Evolutionary conservation across 1,140 invertebrate species (phyloP).

Genomic region (Phenacoccus solenopsis): DNA sequence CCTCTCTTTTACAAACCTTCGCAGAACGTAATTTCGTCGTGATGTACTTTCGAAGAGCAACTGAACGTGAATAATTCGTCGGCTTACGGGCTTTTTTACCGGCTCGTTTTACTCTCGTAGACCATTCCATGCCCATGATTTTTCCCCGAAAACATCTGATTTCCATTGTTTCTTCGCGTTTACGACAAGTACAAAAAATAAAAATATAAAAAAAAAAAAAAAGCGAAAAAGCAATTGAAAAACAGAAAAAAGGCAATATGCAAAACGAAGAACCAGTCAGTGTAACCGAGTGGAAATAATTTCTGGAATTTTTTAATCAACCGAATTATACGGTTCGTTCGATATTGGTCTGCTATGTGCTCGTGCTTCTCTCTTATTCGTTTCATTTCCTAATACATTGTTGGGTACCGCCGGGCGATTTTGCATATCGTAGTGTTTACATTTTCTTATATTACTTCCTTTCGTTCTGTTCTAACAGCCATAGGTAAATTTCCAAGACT

Average conservation of each 20-base stretch:
- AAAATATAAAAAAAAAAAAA: background rate
- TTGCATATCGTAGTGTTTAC: too few species aligned
- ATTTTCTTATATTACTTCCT: too few species aligned
- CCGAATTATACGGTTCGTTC: background rate
- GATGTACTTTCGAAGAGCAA: too few species aligned
- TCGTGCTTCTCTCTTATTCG: too few species aligned
- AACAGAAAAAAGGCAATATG: background rate
- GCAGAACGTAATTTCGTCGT: too few species aligned
- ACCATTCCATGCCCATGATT: too few species aligned
- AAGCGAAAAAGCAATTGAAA: background rate
- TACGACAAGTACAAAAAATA: background rate
- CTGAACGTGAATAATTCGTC: background rate
- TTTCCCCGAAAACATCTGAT: background rate
- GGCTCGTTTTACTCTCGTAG: too few species aligned
- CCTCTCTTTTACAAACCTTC: too few species aligned
- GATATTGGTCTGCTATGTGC: background rate
- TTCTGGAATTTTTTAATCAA: slow-evolving; percentile 3
- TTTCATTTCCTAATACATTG: too few species aligned
- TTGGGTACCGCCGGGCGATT: too few species aligned
- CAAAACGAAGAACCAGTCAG: background rate
- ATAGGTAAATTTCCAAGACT: too few species aligned
- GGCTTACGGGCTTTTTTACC: background rate
- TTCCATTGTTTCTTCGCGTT: background rate
- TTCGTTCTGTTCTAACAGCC: too few species aligned
- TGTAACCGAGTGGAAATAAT: slow-evolving; percentile 1